Evolutionary conservation across 2,797 vertebrate genomes (phyloP).

Genomic region (Aldrovandia affinis): DNA sequence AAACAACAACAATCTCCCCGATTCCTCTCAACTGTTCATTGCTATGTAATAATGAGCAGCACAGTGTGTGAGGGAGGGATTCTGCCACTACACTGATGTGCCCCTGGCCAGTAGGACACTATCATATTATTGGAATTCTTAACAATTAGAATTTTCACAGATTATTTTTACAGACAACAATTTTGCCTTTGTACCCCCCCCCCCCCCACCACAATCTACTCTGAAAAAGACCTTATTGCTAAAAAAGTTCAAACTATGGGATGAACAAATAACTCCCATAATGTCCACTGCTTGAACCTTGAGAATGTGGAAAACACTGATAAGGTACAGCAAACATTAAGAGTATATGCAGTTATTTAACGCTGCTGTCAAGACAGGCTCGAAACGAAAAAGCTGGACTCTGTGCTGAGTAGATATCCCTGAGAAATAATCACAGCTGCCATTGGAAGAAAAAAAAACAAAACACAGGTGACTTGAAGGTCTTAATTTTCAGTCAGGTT

Average conservation of each 20-base stretch:
- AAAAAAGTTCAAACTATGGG: background rate
- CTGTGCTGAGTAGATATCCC: too few relatives aligned
- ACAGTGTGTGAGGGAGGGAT: background rate
- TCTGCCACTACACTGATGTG: background rate
- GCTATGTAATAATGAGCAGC: background rate
- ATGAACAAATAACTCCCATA: background rate
- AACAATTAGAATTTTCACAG: background rate
- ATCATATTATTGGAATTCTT: background rate
- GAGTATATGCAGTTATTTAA: background rate
- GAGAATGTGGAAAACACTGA: background rate
- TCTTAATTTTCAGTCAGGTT: background rate
- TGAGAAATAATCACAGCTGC: conserved; percentile 4
- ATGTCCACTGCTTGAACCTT: background rate
- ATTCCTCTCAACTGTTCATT: background rate
- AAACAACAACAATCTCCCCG: background rate
- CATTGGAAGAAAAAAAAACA: background rate
- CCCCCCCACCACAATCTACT: background rate
- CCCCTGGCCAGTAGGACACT: background rate
- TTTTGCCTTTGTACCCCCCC: background rate
- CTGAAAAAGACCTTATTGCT: background rate
- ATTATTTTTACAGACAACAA: background rate
- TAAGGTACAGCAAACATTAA: background rate
- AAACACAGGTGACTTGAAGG: background rate
- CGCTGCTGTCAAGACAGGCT: background rate
- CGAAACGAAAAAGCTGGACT: background rate